Percentiles rank a stretch among this genome's conserved stretches.
Evolutionary conservation across 2,888 invertebrate species (phyloP).

Genomic region (Trimorus sp.): DNA sequence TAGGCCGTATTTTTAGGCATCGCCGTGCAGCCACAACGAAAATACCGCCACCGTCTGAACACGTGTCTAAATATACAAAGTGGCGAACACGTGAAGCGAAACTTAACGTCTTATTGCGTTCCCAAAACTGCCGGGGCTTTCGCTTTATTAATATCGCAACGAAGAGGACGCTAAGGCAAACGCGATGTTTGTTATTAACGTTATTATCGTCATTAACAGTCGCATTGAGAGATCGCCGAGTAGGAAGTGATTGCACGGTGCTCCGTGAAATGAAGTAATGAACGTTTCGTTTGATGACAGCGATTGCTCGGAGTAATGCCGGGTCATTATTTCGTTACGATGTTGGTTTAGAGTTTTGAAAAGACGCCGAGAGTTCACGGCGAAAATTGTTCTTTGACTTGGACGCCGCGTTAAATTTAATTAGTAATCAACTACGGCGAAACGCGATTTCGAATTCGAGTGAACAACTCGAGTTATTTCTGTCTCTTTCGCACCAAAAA

Average conservation of each 20-base stretch:
- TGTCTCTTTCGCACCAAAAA: neutral
- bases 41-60: too few species aligned
- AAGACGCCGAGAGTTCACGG: slow-evolving; percentile 14
- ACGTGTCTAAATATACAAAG: too few species aligned
- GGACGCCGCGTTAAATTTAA: slow-evolving; percentile 21
- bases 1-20: too few species aligned
- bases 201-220: slow-evolving; percentile 38
- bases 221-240: slow-evolving; percentile 29
- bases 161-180: slow-evolving; percentile 8
- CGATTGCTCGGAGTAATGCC: slow-evolving; percentile 34
- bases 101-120: too few species aligned
- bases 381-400: slow-evolving; percentile 14
- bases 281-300: slow-evolving; percentile 46
- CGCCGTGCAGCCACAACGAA: too few species aligned
- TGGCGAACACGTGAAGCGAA: too few species aligned
- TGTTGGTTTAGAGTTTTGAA: slow-evolving; percentile 44
- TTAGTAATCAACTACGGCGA: slow-evolving; percentile 24
- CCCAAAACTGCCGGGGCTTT: too few species aligned
- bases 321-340: slow-evolving; percentile 46
- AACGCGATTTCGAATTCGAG: neutral
- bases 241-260: slow-evolving; percentile 43
- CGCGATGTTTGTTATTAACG: slow-evolving; percentile 33
- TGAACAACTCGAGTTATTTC: neutral
- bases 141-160: slow-evolving; percentile 24
- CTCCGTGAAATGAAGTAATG: slow-evolving; percentile 37